These are phyloP conservation scores for Solenopsis fugax DNA, from an alignment of 1,140 invertebrate species.

Conservation along the genomic window DNA sequence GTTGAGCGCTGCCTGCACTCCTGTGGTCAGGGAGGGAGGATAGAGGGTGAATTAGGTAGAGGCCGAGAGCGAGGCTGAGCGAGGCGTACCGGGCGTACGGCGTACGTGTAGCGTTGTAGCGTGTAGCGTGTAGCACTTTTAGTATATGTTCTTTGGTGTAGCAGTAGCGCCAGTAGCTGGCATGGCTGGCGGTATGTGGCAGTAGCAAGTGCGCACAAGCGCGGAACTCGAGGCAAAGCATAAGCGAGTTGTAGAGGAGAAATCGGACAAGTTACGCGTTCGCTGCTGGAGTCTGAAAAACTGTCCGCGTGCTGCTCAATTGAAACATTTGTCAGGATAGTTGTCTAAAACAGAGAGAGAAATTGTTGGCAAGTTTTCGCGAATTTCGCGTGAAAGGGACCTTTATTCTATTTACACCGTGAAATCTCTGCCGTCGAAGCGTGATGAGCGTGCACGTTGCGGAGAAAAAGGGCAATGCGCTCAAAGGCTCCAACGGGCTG, in stretches of 20 bases:
- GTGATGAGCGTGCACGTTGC: slow-evolving; percentile 70
- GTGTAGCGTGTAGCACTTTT: too few relatives aligned
- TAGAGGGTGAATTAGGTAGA: slow-evolving; percentile 54
- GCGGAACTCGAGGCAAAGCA: too few relatives aligned
- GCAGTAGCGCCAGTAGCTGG: too few relatives aligned
- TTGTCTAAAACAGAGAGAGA: background rate
- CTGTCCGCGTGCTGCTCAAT: background rate
- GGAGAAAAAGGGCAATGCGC: slow-evolving; percentile 67
- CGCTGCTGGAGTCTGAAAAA: background rate
- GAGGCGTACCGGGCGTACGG: too few relatives aligned
- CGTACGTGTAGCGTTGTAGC: too few relatives aligned
- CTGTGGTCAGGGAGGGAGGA: background rate
- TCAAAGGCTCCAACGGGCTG: slow-evolving; percentile 65
- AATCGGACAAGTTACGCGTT: background rate
- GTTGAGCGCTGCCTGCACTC: slow-evolving; percentile 10
- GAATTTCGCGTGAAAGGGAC: too few relatives aligned
- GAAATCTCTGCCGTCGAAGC: background rate
- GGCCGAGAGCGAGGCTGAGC: background rate
- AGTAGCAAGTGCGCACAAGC: too few relatives aligned
- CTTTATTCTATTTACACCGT: background rate
- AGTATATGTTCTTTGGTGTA: too few relatives aligned
- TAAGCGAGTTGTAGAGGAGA: background rate
- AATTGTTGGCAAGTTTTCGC: background rate
- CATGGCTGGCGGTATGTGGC: too few relatives aligned
- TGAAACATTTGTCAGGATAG: background rate